phyloP scores from a whole-genome alignment of 2,113 vertebrate species.

The Melanotaenia duboulayi region DNA sequence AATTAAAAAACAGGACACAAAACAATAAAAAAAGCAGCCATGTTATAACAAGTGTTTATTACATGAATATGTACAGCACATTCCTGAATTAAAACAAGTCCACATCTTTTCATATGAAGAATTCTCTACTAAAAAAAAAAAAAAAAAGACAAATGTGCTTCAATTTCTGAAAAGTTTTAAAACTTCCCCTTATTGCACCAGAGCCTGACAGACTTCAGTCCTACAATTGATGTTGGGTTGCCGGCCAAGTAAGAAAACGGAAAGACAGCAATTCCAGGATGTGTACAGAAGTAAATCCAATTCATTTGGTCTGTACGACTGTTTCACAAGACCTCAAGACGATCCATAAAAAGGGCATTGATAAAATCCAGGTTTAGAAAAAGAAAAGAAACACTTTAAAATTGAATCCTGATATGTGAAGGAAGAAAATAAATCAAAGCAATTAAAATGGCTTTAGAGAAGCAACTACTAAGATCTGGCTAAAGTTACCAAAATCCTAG shows the following conservation, averaged over 20 bases:
- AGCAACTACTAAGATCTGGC: neutral
- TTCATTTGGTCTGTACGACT: neutral
- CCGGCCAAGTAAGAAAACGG: neutral
- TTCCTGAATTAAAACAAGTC: constrained; percentile 51
- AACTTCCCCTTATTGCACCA: constrained; percentile 54
- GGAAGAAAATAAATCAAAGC: neutral
- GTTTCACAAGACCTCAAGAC: constrained; percentile 7
- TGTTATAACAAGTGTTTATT: constrained; percentile 64
- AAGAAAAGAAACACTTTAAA: constrained; percentile 28
- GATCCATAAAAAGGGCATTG: constrained; percentile 34
- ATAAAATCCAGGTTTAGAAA: constrained; percentile 47
- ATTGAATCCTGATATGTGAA: constrained; percentile 8
- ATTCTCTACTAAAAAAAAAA: neutral
- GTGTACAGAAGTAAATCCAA: neutral
- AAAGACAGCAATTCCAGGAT: neutral
- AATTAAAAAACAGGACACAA: neutral
- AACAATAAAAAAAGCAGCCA: neutral
- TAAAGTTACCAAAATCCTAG: neutral
- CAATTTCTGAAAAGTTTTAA: constrained; percentile 28
- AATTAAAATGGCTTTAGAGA: constrained; percentile 5
- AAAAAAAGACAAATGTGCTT: constrained; percentile 53
- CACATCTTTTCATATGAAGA: constrained; percentile 25
- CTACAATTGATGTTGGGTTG: neutral
- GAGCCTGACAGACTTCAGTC: constrained; percentile 36
- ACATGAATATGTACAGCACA: constrained; percentile 70